These are phyloP conservation scores for Anarsia innoxiella DNA, from an alignment of 2,888 invertebrate genomes.

Conservation along the genomic window DNA sequence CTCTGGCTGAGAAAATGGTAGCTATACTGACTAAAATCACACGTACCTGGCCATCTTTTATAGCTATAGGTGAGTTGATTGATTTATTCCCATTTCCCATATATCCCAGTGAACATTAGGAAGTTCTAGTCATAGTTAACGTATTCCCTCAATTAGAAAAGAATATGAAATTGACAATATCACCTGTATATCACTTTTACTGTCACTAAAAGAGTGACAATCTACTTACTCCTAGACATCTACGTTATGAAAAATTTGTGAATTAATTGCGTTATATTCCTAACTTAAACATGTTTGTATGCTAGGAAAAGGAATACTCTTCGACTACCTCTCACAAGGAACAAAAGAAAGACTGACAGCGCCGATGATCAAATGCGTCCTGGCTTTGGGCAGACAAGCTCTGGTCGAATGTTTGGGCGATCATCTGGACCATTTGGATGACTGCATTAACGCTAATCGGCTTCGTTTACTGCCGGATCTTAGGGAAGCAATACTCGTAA, in stretches of 20 bases:
- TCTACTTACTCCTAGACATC: too few species aligned
- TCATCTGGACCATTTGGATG: conserved; percentile 51
- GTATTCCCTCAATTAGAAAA: too few species aligned
- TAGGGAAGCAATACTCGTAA: conserved; percentile 48
- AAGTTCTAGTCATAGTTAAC: too few species aligned
- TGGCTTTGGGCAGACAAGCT: conserved; percentile 56
- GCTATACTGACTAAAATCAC: conserved; percentile 65
- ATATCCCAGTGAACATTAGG: too few species aligned
- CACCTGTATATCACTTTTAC: too few species aligned
- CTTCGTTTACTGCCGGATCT: conserved; percentile 32
- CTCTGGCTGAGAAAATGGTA: conserved; percentile 67
- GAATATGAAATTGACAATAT: too few species aligned
- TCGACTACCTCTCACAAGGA: conserved; percentile 65
- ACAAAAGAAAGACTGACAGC: conserved; percentile 60
- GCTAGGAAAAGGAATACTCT: conserved; percentile 61
- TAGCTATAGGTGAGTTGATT: conserved; percentile 65
- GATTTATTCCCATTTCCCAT: too few species aligned
- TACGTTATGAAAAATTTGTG: too few species aligned
- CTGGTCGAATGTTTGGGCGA: conserved; percentile 52
- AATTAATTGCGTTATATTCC: too few species aligned
- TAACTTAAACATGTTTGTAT: too few species aligned
- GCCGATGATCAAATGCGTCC: conserved; percentile 62
- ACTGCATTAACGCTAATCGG: conserved; percentile 31
- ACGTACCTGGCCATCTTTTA: conserved; percentile 66
- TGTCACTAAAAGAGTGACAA: too few species aligned